Conservation (phyloP, 2,797 vertebrate species). For the Tenualosa thibaudeaui region DNA sequence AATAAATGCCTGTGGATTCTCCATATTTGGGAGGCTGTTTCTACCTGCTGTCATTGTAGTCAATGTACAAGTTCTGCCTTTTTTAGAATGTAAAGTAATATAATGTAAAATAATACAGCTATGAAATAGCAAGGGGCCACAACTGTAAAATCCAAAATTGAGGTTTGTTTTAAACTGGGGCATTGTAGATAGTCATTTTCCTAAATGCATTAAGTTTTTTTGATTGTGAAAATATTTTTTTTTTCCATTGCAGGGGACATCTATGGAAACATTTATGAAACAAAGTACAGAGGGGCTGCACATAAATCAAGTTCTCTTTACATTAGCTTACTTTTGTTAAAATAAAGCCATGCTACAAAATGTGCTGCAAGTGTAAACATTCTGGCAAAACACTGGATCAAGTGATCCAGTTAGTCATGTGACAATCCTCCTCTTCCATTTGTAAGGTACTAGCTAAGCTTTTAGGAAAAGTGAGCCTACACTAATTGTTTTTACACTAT, state of each 20-base stretch:
- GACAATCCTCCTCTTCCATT: not conserved
- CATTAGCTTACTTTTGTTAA: too few relatives aligned
- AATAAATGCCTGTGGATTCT: not conserved
- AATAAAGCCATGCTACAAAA: not conserved
- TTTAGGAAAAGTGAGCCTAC: not conserved
- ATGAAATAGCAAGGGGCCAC: not conserved
- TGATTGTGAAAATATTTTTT: not conserved
- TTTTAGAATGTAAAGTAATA: too few relatives aligned
- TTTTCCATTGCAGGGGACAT: not conserved
- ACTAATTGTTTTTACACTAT: not conserved
- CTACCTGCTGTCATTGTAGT: not conserved
- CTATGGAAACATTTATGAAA: too few relatives aligned
- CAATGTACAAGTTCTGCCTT: not conserved
- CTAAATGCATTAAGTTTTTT: not conserved
- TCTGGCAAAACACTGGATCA: slow-evolving; percentile 6
- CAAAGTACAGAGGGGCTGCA: too few relatives aligned
- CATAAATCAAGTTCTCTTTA: too few relatives aligned
- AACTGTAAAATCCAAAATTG: not conserved
- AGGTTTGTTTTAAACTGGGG: not conserved
- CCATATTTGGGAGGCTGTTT: not conserved
- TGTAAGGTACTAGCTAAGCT: not conserved
- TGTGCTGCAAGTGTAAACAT: not conserved
- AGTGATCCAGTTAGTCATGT: not conserved
- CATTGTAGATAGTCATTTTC: not conserved
- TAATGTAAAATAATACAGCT: not conserved